phyloP scores from a whole-genome alignment of 2,113 vertebrate species.

The Sclerurus mexicanus region DNA sequence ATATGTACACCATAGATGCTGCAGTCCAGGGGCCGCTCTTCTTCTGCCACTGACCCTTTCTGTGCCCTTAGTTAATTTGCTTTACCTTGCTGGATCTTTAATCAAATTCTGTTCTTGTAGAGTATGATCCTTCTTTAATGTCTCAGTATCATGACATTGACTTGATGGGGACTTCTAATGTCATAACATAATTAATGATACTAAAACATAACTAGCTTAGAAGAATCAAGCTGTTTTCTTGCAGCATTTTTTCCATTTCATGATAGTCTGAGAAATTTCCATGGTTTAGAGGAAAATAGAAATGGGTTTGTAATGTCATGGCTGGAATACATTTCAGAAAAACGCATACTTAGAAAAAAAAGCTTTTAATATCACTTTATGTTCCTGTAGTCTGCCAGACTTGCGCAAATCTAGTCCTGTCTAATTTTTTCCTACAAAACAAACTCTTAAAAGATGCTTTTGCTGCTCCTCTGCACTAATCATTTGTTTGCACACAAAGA shows the following conservation, averaged over 20 bases:
- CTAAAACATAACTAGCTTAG: background rate
- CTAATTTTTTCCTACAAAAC: background rate
- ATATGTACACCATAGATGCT: background rate
- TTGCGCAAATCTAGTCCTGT: background rate
- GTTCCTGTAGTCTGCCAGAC: background rate
- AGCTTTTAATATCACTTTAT: background rate
- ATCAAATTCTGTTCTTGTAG: background rate
- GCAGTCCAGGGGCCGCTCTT: background rate
- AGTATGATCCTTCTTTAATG: background rate
- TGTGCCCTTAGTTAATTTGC: background rate
- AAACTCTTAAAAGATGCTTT: background rate
- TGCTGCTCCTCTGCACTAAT: background rate
- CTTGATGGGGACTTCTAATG: background rate
- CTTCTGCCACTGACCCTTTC: background rate
- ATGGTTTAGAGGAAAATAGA: background rate
- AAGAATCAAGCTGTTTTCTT: background rate
- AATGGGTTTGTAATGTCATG: background rate
- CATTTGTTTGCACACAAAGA: slow-evolving; percentile 19
- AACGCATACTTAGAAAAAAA: background rate
- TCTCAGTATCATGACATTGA: background rate
- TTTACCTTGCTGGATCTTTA: background rate
- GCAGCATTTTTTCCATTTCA: background rate
- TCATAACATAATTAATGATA: background rate
- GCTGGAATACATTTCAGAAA: background rate
- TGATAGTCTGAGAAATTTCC: background rate